Evolutionary conservation across 2,888 invertebrate genomes (phyloP), one percentile per base, ranked within the genome.

Genomic region (Eupsilia transversa): DNA sequence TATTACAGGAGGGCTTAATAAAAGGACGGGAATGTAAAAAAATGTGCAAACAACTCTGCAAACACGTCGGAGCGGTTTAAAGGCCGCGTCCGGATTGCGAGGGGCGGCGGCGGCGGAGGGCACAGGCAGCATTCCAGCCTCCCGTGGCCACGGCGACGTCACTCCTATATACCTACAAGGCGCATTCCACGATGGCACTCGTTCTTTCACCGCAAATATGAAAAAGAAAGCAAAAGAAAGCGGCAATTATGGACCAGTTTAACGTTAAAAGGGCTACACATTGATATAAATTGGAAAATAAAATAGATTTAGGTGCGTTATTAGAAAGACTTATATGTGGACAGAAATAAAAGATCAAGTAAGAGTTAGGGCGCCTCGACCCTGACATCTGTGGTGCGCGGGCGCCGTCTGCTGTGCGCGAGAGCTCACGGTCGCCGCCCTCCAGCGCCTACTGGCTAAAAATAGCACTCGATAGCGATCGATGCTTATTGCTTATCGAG

Each of bases 41-140:
- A 96, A 96, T 95, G 96, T 96, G 95, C 96, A 95, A 96, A 95
- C 96, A 95, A 95, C 94, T 96, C 93, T 90, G 95, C 94, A 94
- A 96, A 96, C 96, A 96, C 94, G 96, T 96, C 92, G 94, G 95
- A 94, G 96, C 94, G 94, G 96, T 96, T 96, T 95, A 95, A 95
- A 95, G 94, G 94, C 95, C 94, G 95, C 93, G 95, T 95, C 95
- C 95, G 96, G 96, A 95, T 95, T 94, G 95, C 91, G 94, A 94
- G 95, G 95, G 95, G 94, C 93, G 93, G 92, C 89, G 91, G 91
- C 85, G 91, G 93, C 90, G 91, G 91, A 93, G 93, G 93, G 94
- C 88, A 87, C 89, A 87, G 93, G 92, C 93, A 92, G 92, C 96
- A 95, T 96, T 95, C 95, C 95, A 94, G 93, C 94, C 92, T 94